Base-by-base conservation (phyloP, 1,140 invertebrate genomes). In the Brachionus plicatilis region DNA sequence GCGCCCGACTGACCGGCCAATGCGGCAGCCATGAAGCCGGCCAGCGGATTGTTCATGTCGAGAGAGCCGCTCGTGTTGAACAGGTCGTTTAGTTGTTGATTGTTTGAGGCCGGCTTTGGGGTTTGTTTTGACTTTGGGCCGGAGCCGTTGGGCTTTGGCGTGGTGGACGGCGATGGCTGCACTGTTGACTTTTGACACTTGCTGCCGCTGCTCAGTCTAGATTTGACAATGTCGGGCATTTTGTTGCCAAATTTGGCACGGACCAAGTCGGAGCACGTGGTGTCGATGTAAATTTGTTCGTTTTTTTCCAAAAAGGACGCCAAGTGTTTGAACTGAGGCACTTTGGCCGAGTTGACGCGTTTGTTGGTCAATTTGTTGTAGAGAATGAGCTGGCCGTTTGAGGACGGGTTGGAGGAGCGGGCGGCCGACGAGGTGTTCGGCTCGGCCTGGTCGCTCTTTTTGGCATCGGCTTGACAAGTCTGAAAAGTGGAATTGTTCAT, bases 251-350 rank as follows among this genome's bases (percentile, higher is more conserved):
- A 82, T 68, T 82, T 82, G 9, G 53, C 56, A 2, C 27, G 20
- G 14, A 82, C 60, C 24, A 68, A 43, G 20, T 82, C 79, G 24
- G 56, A 43, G 53, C 53, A 65, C 0, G 53, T 41, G 0, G 65
- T 6, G 14, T 82, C 79, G 9, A 82, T 82, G 33, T 65, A 47
- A 3, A 82, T 45, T 65, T 82, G 53, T 65, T 82, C 79, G 24
- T 82, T 82, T 41, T 47, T 43, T 17, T 82, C 79, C 53, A 82
- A 68, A 68, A 82, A 82, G 2, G 79, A 65, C 7, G 37, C 53
- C 33, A 82, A 65, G 7, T 60, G 53, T 11, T 82, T 82, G 17
- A 60, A 82, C 12, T 33, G 53, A 9, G 79, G 53, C 7, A 82
- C 14, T n/a, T 82, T 82, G 53, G 53, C 53, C 5, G 50, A 12